These are phyloP conservation scores for Propsilocerus akamusi DNA, from an alignment of 1,140 invertebrate species.

Conservation along the genomic window DNA sequence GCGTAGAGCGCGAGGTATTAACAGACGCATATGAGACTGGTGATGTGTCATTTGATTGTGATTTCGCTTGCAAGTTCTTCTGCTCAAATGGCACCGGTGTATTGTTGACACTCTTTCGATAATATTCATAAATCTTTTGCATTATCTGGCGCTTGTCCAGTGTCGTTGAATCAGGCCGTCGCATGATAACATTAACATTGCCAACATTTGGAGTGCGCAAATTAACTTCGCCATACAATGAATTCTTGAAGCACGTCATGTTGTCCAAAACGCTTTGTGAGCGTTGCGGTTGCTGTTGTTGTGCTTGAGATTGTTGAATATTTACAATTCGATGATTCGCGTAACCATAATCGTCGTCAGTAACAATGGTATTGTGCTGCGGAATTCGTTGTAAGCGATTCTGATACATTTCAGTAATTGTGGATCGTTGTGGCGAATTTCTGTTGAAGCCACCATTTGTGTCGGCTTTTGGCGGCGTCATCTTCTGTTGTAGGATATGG, in stretches of 20 bases:
- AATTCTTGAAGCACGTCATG: conserved; percentile 8
- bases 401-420: conserved; percentile 14
- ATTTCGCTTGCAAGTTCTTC: conserved; percentile 5
- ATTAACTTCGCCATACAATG: neutral
- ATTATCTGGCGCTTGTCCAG: conserved; percentile 21
- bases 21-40: conserved; percentile 21
- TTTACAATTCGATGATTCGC: neutral
- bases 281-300: conserved; percentile 8
- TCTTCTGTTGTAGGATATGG: neutral
- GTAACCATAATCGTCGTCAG: conserved; percentile 10
- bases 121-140: conserved; percentile 22
- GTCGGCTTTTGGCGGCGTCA: neutral
- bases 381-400: neutral
- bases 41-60: conserved; percentile 13
- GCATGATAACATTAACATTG: conserved; percentile 15
- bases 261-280: conserved; percentile 19
- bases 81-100: conserved; percentile 7
- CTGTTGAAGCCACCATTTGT: conserved; percentile 14
- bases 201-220: conserved; percentile 13
- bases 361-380: conserved; percentile 8
- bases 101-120: conserved; percentile 18
- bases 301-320: neutral
- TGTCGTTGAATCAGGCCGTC: conserved; percentile 11
- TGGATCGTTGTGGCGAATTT: conserved; percentile 18
- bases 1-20: conserved; percentile 9